Evolutionary conservation across 2,113 vertebrate genomes (phyloP).

Genomic region (Egretta garzetta): DNA sequence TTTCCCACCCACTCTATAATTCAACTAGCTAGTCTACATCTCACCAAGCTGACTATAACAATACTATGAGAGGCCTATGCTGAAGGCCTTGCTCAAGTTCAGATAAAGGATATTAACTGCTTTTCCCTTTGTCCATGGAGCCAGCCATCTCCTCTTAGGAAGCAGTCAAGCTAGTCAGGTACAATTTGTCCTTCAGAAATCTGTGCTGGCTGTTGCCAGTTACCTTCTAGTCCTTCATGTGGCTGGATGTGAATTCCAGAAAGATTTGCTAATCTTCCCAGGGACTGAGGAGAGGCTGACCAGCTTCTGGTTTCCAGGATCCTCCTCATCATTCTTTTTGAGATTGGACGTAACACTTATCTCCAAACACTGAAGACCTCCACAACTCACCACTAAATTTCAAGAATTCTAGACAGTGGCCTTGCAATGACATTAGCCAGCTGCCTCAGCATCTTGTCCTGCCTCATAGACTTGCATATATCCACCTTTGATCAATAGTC

Average conservation of each 20-base stretch:
- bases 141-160: neutral
- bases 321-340: neutral
- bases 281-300: neutral
- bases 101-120: neutral
- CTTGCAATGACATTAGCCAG: neutral
- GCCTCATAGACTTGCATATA: neutral
- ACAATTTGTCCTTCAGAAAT: neutral
- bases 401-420: neutral
- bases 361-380: neutral
- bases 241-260: neutral
- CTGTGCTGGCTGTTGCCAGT: neutral
- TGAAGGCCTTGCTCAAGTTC: neutral
- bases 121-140: neutral
- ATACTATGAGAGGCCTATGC: neutral
- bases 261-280: neutral
- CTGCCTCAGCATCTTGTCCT: neutral
- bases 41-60: neutral
- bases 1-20: neutral
- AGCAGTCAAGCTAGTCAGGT: neutral
- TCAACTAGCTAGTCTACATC: neutral
- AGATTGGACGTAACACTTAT: neutral
- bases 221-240: neutral
- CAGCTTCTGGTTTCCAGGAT: neutral
- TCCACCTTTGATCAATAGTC: neutral
- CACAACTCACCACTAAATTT: neutral